Evolutionary conservation across 2,113 vertebrate species (phyloP), one percentile per base, ranked within the genome.

Genomic region (Camelus bactrianus): DNA sequence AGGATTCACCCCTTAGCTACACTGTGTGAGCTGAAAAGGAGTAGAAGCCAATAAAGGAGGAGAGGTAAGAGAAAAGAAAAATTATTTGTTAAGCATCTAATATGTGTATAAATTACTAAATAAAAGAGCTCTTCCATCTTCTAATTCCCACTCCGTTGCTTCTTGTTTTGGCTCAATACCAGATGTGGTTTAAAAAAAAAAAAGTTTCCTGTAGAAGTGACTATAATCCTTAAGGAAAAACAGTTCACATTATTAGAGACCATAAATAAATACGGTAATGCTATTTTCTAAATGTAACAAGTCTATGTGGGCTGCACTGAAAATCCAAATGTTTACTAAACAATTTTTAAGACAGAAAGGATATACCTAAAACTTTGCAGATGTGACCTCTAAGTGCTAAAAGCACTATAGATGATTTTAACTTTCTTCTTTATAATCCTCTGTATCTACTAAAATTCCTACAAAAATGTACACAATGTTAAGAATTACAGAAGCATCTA

Each of bases 351-450:
- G 46, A 67, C 19, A 75, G n/a, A 73, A 83, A 19, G 62, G 48
- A 83, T 56, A 87, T 3, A 8, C 48, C 82, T 35, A 77, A 86
- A 76, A n/a, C 70, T 60, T 24, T 91, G 42, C 38, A 70, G 12
- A 35, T 32, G 15, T 69, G 13, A 62, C 22, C 32, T 81, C 46
- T 17, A 35, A 20, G 24, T 28, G n/a, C n/a, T 60, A 72, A 90
- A 94, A 94, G 15, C 19, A 90, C 48, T 46, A 11, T 19, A 3
- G 46, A 2, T 54, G n/a, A 69, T 62, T 79, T 93, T 38, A 77
- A 87, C 79, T 58, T 88, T 93, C 50, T 93, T 70, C 35, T 91
- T 94, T 84, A 26, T n/a, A 50, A 6, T 67, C 83, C 65, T 60
- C 42, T 10, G 32, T 42, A 67, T 32, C 60, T 70, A 72, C 13